Evolutionary conservation across 2,113 vertebrate genomes (phyloP), one percentile per base, ranked within the genome.

Genomic region (Cyphomyrus plagiostoma): DNA sequence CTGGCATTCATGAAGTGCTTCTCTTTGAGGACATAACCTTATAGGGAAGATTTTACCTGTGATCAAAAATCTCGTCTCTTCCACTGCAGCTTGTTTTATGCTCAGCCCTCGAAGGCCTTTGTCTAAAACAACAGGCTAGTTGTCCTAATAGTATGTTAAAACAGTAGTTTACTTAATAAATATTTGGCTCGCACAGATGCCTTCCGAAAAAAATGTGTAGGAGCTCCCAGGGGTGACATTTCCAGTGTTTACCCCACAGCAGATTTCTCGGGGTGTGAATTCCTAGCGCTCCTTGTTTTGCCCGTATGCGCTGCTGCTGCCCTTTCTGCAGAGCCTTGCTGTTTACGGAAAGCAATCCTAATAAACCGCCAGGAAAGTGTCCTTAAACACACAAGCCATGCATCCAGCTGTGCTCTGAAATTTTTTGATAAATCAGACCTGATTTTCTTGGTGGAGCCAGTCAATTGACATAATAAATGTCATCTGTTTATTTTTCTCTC

Each of bases 121-220:
- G 77, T 85, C 88, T 83, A 30, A 48, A 89, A 89, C 77, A 39
- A 30, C 35, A 62, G 80, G 42, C 49, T 48, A 26, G 52, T n/a
- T 85, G 80, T 85, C 52, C 30, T 89, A 89, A 84, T 89, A 62
- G 80, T 74, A 66, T 84, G 77, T 26, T 48, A 62, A 56, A 84
- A 21, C 45, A 42, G 88, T 83, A 26, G 77, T 62, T 89, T 42
- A 45, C 23, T 2, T 62, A 42, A 62, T 19, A 62, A 66, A 23
- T 21, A 21, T 39, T 53, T 62, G 53, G 39, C 30, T 89, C 19
- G 80, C 48, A 10, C 49, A 42, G 50, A 56, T 80, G 77, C 42
- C 26, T 39, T 52, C 70, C n/a, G 70, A 52, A 82, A 52, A 15
- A 26, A 85, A 89, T 80, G 52, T 30, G 39, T 9, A 84, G 80